These are phyloP conservation scores for Coluber constrictor DNA, from an alignment of 2,797 vertebrate species.

Conservation along the genomic window DNA sequence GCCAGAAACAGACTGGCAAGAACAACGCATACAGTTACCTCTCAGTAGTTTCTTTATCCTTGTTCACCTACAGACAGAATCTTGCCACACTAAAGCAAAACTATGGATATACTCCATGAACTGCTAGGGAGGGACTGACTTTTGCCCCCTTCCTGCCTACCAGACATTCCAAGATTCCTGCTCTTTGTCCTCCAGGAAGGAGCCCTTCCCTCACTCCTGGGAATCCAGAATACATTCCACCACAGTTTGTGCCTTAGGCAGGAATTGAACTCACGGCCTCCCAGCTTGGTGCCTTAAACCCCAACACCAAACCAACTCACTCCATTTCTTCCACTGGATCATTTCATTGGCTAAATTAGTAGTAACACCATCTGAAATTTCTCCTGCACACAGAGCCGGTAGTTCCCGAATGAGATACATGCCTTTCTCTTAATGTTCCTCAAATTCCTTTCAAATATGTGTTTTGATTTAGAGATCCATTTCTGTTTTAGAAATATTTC, in stretches of 20 bases:
- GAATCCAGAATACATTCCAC: too few relatives aligned
- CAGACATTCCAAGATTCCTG: too few relatives aligned
- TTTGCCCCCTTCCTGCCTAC: too few relatives aligned
- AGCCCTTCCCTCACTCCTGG: not conserved
- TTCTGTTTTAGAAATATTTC: not conserved
- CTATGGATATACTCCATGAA: too few relatives aligned
- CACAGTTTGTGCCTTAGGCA: not conserved
- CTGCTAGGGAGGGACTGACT: too few relatives aligned
- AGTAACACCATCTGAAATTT: not conserved
- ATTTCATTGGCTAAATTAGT: not conserved
- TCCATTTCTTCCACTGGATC: not conserved
- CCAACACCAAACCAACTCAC: not conserved
- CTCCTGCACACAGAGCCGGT: not conserved
- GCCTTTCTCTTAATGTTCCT: not conserved
- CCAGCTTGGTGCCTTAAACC: not conserved
- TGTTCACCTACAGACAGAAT: too few relatives aligned
- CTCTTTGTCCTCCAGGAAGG: too few relatives aligned
- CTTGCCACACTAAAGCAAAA: too few relatives aligned
- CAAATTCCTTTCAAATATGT: not conserved
- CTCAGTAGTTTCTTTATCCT: too few relatives aligned
- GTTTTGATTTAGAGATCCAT: not conserved
- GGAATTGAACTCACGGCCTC: not conserved
- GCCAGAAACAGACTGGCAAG: too few relatives aligned
- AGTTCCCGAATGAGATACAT: not conserved
- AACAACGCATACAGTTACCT: too few relatives aligned